These are phyloP conservation scores for Baryphthengus martii DNA, from an alignment of 2,113 vertebrate genomes.

Conservation along the genomic window DNA sequence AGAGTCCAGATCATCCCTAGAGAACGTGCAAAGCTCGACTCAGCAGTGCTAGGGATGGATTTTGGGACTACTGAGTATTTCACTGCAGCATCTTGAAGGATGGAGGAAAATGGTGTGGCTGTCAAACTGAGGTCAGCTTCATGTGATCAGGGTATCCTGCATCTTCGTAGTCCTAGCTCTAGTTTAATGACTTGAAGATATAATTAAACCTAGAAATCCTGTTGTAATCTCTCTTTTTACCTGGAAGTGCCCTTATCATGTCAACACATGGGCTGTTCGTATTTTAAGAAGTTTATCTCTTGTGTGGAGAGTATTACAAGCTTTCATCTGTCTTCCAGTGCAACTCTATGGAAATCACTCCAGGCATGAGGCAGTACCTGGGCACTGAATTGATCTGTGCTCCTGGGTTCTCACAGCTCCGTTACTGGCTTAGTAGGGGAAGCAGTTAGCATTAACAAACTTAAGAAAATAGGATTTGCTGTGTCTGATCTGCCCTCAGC, in stretches of 20 bases:
- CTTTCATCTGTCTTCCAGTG: constrained; percentile 38
- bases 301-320: constrained; percentile 34
- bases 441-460: constrained; percentile 50
- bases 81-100: neutral
- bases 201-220: neutral
- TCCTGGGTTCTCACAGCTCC: constrained; percentile 21
- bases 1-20: neutral
- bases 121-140: neutral
- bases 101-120: neutral
- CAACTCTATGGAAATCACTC: neutral
- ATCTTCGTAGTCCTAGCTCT: neutral
- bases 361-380: constrained; percentile 40
- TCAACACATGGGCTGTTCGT: neutral
- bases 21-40: neutral
- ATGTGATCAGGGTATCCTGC: neutral
- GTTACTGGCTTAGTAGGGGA: constrained; percentile 49
- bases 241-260: neutral
- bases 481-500: neutral
- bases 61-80: neutral
- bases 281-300: constrained; percentile 55
- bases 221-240: constrained; percentile 8
- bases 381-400: constrained; percentile 5
- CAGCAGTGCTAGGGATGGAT: neutral
- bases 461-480: constrained; percentile 60
- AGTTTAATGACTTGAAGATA: neutral